Base-by-base conservation (phyloP, 2,113 vertebrate species). In the Polypterus senegalus region DNA sequence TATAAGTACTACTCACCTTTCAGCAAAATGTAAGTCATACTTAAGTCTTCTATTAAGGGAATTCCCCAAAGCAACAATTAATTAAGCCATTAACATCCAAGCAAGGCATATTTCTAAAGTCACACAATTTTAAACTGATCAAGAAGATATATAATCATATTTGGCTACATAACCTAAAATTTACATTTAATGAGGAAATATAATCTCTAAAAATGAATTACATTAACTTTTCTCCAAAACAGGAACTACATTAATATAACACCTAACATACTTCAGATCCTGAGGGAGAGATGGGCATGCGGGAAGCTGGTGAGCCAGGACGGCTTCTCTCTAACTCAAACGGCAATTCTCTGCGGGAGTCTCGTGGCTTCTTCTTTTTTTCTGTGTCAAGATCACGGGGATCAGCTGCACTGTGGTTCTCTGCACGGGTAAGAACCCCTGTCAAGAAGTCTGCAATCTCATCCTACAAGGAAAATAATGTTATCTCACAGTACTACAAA, bases 391-490 rank as follows among this genome's bases (percentile, higher is more conserved):
- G 76, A 63, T 99, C 94, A 1, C 93, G 88, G 5, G 91, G 86
- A 61, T 97, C 94, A 0, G 89, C 83, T 7, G 89, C 86, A 0
- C 81, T 3, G 2, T 92, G 90, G 45, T 85, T 85, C 58, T 97
- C 93, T 0, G 87, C 67, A 2, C 92, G 85, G 1, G 89, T 90
- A 11, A 98, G 87, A 64, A 98, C 92, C 0, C 91, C 91, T 0
- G 91, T 91, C 71, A 99, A 76, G 71, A 99, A 99, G 69, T 97
- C 96, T 0, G 92, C 91, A 0, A 97, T 97, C 76, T 97, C 96
- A 61, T 99, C 96, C 94, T 97, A 66, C 47, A 60, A 5, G 47
- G 5, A n/a, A 47, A 27, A 27, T 27, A 27, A 27, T 27, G 27
- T 27, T 27, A 27, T 27, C 27, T 27, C 27, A 27, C 27, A 27